These are phyloP conservation scores for Diarsia dahlii DNA, from an alignment of 2,888 invertebrate genomes.

Conservation along the genomic window DNA sequence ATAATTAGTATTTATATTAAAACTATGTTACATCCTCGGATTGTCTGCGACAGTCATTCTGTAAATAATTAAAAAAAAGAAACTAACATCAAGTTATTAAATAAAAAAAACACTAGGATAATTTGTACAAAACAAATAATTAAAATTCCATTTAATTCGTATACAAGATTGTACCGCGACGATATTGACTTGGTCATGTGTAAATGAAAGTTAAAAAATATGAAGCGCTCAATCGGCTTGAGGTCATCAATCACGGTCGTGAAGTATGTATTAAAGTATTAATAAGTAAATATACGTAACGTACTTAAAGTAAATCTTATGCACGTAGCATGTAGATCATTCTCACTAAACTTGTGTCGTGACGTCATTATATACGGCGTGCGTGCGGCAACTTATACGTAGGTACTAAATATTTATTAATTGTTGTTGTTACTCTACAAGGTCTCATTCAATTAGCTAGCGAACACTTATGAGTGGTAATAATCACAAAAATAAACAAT, in stretches of 20 bases:
- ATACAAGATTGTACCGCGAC: constrained; percentile 66
- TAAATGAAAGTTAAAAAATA: constrained; percentile 45
- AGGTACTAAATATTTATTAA: background rate
- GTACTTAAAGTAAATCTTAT: constrained; percentile 61
- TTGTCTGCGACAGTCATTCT: constrained; percentile 51
- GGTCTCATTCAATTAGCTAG: background rate
- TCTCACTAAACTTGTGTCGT: constrained; percentile 65
- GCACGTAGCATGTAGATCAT: constrained; percentile 62
- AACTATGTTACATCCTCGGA: constrained; percentile 64
- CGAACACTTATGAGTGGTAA: background rate
- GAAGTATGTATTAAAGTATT: constrained; percentile 26
- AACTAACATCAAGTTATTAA: constrained; percentile 67
- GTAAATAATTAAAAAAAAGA: constrained; percentile 44
- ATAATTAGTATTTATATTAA: constrained; percentile 60
- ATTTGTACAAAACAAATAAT: constrained; percentile 71
- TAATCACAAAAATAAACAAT: background rate
- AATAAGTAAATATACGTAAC: constrained; percentile 61
- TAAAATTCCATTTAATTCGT: constrained; percentile 69
- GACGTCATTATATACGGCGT: constrained; percentile 58
- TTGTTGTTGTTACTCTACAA: background rate
- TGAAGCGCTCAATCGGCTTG: constrained; percentile 53
- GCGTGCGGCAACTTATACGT: constrained; percentile 25
- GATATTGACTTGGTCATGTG: constrained; percentile 60
- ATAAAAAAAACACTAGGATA: constrained; percentile 63
- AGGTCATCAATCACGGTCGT: constrained; percentile 44